Conservation (phyloP, 2,113 vertebrate species). For the Hemicordylus capensis region DNA sequence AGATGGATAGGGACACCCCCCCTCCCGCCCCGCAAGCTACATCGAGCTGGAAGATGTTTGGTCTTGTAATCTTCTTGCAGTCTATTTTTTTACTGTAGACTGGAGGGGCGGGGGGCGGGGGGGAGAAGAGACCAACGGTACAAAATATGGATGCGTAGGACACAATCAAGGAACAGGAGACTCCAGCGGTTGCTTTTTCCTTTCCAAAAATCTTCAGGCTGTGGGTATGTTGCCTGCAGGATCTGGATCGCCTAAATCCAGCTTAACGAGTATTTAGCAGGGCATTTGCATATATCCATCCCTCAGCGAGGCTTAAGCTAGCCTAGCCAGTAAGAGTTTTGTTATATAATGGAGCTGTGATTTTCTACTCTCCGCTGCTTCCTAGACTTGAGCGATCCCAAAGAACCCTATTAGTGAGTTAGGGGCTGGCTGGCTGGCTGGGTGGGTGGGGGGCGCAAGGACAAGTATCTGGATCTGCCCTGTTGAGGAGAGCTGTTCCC, state of each 20-base stretch:
- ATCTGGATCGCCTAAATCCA: slow-evolving; percentile 3
- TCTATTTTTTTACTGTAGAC: no score
- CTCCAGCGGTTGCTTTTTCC: no score
- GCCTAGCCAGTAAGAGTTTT: background rate
- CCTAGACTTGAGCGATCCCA: background rate
- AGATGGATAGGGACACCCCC: no score
- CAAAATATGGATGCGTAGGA: background rate
- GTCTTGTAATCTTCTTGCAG: no score
- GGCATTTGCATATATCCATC: slow-evolving; percentile 40
- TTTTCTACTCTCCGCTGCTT: background rate
- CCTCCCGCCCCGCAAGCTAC: no score
- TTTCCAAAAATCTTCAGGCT: no score
- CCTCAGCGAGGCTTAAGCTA: background rate
- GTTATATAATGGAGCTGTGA: slow-evolving; percentile 29
- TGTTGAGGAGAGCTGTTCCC: no score
- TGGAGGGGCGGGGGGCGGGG: background rate
- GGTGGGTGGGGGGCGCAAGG: background rate
- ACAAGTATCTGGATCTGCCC: background rate
- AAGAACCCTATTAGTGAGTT: no score
- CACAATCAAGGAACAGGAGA: no score
- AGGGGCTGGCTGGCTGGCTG: background rate
- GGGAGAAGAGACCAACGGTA: background rate
- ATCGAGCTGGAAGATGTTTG: background rate
- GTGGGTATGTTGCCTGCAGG: background rate
- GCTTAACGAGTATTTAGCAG: slow-evolving; percentile 55